These are phyloP conservation scores for Margaritifera margaritifera DNA, from an alignment of 2,888 invertebrate species.

Conservation along the genomic window DNA sequence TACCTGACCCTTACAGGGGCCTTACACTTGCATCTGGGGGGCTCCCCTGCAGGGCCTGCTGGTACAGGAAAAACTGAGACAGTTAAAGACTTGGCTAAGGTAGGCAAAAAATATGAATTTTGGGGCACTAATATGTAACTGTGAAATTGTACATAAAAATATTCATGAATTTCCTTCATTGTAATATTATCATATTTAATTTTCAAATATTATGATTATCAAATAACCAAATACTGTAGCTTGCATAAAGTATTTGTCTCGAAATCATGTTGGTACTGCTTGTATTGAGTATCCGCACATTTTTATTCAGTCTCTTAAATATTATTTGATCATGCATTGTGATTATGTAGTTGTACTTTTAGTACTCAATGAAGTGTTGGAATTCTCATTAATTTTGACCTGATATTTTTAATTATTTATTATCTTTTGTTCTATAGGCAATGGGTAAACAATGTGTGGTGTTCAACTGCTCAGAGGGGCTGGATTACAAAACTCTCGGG, in stretches of 20 bases:
- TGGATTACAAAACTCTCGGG: constrained; percentile 72
- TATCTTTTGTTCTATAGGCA: constrained; percentile 50
- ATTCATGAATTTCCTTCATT: not conserved
- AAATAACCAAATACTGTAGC: not conserved
- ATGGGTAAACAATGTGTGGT: constrained; percentile 73
- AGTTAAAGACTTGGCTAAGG: constrained; percentile 73
- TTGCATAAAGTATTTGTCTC: not conserved
- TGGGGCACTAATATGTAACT: not conserved
- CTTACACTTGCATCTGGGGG: constrained; percentile 70
- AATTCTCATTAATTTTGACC: not conserved
- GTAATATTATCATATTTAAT: not conserved
- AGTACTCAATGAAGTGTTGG: not conserved
- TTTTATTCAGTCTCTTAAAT: no score
- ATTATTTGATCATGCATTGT: no score
- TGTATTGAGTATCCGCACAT: not conserved
- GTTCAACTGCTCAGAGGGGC: constrained; percentile 73
- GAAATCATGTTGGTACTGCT: not conserved
- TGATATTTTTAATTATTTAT: not conserved
- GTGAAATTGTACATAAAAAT: not conserved
- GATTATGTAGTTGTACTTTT: no score
- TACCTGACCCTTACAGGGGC: constrained; percentile 72
- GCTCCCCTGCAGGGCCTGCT: constrained; percentile 72
- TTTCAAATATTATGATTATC: not conserved
- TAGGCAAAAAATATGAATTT: constrained; percentile 21
- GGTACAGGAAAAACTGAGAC: constrained; percentile 73